Conservation (phyloP, 2,797 vertebrate genomes). For the Onychomys arenicola region DNA sequence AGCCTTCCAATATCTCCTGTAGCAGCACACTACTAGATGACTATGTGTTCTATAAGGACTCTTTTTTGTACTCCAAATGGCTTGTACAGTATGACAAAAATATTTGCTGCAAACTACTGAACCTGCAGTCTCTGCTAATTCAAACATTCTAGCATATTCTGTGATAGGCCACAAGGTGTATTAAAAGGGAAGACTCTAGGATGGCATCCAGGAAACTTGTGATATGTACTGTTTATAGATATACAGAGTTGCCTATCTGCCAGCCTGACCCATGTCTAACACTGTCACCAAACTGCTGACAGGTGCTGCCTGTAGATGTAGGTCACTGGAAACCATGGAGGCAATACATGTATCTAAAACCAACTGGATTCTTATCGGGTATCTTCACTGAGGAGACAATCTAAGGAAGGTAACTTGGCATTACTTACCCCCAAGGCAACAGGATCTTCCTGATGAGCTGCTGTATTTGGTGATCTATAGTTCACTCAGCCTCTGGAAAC, state of each 20-base stretch:
- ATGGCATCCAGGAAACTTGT: constrained; percentile 48
- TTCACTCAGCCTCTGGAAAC: constrained; percentile 62
- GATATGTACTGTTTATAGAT: neutral
- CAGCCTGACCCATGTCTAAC: constrained; percentile 49
- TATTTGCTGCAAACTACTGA: neutral
- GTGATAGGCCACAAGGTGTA: neutral
- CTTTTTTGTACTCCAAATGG: neutral
- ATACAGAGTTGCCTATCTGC: neutral
- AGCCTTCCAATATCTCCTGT: neutral
- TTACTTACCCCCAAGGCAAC: constrained; percentile 50
- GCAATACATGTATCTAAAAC: constrained; percentile 74
- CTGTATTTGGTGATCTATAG: neutral
- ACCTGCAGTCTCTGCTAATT: neutral
- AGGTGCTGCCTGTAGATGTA: constrained; percentile 40
- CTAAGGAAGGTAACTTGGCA: constrained; percentile 52
- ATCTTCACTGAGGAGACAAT: constrained; percentile 31
- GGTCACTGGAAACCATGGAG: constrained; percentile 59
- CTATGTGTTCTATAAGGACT: neutral
- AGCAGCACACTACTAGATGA: neutral
- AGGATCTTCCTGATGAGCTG: constrained; percentile 54
- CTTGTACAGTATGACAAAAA: neutral
- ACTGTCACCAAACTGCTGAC: constrained; percentile 55
- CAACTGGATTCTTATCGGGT: constrained; percentile 60
- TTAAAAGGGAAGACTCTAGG: neutral
- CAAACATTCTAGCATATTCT: constrained; percentile 28